These are phyloP conservation scores for Aphelocoma californica DNA, from an alignment of 2,797 vertebrate species.

Conservation along the genomic window DNA sequence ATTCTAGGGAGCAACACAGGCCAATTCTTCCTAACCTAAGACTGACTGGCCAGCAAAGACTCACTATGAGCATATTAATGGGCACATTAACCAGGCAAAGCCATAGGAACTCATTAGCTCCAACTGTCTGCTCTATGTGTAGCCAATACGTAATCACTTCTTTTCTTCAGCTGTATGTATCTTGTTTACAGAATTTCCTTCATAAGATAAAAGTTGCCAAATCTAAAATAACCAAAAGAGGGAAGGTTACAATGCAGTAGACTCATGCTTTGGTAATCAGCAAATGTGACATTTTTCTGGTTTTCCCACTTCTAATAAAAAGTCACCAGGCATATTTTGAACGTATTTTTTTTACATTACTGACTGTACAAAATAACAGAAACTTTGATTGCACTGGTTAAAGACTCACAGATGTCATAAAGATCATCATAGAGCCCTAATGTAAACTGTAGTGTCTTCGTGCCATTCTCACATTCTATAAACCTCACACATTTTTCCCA, in stretches of 20 bases:
- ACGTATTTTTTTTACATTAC: neutral
- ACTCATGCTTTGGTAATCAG: neutral
- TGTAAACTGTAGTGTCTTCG: fast-evolving
- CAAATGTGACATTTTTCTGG: neutral
- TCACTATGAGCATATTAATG: neutral
- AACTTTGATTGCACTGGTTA: neutral
- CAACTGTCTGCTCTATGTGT: neutral
- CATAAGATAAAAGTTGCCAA: neutral
- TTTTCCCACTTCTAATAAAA: neutral
- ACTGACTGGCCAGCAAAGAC: neutral
- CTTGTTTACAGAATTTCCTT: neutral
- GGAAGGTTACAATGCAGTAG: neutral
- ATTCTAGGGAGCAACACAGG: neutral
- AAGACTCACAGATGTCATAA: neutral
- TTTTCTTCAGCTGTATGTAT: neutral
- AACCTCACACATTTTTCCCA: neutral
- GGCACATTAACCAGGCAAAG: neutral
- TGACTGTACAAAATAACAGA: neutral
- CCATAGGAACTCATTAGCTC: neutral
- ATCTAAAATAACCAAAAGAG: neutral
- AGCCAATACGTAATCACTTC: neutral
- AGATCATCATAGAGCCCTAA: neutral
- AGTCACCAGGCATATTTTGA: neutral
- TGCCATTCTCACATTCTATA: neutral
- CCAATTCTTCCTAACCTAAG: neutral